Percentiles rank a stretch among this genome's conserved stretches.
Evolutionary conservation across 1,140 invertebrate species (phyloP).

Genomic region (Drosophila santomea): DNA sequence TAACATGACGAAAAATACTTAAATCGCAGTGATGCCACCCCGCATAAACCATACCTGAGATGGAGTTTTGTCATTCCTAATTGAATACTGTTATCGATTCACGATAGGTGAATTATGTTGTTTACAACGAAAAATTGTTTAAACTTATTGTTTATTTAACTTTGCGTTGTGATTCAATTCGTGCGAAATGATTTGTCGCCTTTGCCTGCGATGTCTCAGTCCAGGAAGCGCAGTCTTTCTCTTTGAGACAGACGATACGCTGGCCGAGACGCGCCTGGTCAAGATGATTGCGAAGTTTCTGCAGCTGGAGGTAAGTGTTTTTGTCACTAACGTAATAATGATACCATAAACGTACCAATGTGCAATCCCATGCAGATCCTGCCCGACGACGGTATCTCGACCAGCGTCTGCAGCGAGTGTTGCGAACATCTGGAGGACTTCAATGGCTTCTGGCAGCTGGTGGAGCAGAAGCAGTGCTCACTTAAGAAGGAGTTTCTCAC

Average conservation of each 20-base stretch:
- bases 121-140: conserved; percentile 45
- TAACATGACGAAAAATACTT: no score
- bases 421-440: conserved; percentile 77
- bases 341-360: neutral
- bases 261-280: conserved; percentile 68
- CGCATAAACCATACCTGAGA: neutral
- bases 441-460: conserved; percentile 71
- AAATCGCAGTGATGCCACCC: neutral
- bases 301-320: conserved; percentile 61
- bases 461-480: conserved; percentile 70
- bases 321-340: no score
- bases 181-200: conserved; percentile 86
- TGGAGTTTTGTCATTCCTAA: conserved; percentile 11
- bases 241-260: conserved; percentile 67
- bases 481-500: conserved; percentile 74
- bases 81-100: conserved; percentile 6
- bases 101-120: conserved; percentile 16
- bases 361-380: conserved; percentile 46
- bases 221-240: conserved; percentile 67
- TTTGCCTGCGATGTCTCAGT: conserved; percentile 71
- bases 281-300: conserved; percentile 78
- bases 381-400: conserved; percentile 71
- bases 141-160: conserved; percentile 5
- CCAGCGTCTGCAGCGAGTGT: conserved; percentile 69
- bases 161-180: conserved; percentile 83